Evolutionary conservation across 2,797 vertebrate genomes (phyloP), one percentile per base, ranked within the genome.

Genomic region (Alfaro cultratus): DNA sequence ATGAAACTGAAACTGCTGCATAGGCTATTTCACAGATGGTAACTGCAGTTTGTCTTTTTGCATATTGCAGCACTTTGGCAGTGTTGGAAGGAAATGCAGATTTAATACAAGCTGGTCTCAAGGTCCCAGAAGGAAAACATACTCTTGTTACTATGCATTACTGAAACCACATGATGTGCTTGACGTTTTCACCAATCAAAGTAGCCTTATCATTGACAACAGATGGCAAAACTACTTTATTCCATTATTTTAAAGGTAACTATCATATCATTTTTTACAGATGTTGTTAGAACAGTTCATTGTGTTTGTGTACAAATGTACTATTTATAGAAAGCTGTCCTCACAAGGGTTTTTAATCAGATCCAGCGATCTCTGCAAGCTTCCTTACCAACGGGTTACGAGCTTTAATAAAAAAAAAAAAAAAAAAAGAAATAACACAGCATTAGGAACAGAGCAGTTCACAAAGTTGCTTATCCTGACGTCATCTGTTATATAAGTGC

Each of bases 21-120:
- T 77, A 75, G 79, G 82, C 64, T 64, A 39, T 82, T 88, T 87
- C 79, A 76, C 78, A 76, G 71, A 81, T 1, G 18, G 68, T 77
- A 73, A 64, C 67, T 76, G 80, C 60, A 89, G 84, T 91, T 90
- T 85, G 75, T 88, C 76, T 80, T 89, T 91, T 82, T 83, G 82
- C 75, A 84, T 77, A 85, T 80, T 78, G 73, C 73, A 87, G 82
- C 75, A 84, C 70, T 86, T 85, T 80, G 83, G 51, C 81, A 73
- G 73, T 1, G 51, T 71, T 80, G 72, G 57, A 51, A 80, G 77
- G 45, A 82, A 87, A 82, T 74, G 41, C 74, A 87, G 81, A 89
- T 91, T 91, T 83, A 89, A 80, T 86, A 79, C 26, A 76, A 81
- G 43, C 82, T 68, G 10, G 79, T 80, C 85, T 75, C 77, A 5